Base-by-base conservation (phyloP, 2,888 invertebrate species). In the Glyphotaelius pellucidus region DNA sequence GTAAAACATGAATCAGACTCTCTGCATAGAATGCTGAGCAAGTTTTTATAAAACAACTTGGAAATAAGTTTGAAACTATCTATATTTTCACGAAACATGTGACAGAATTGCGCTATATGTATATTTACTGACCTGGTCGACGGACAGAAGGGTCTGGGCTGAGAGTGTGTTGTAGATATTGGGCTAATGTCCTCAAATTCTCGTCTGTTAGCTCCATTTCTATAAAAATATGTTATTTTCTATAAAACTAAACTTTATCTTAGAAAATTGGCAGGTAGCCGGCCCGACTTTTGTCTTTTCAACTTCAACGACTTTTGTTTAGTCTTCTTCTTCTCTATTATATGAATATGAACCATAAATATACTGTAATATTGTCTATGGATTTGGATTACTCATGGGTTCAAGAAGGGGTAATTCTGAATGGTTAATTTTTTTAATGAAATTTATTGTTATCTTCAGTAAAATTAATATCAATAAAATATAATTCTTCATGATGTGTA, bases 191-290 rank as follows among this genome's bases (percentile, higher is more conserved):
- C 94, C 97, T 96, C 94, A 98, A 96, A 96, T 99, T 99, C 86
- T 97, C 97, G 90, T 98, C 98, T 5, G 98, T 98, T 25, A 99
- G 96, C 95, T 99, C 99, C 99, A 99, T 99, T 42, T 89, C 14
- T 30, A 85, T 30, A n/a, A 42, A 25, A 89, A 89, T 67, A 67
- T 19, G 32, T 67, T 67, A 12, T 32, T 14, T n/a, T 30, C 79
- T 85, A 25, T 9, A 31, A n/a, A 91, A 87, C 38, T 84, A 32
- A 88, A 47, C 42, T 31, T 83, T 81, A 83, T 25, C 35, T 83
- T 31, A 42, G 86, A 42, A 86, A 25, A 88, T 67, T 90, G 90
- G 90, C 86, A 90, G 87, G 86, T 86, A 80, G 90, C 52, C 87
- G 87, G 85, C 25, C 80, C 38, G n/a, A n/a, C 14, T 31, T 67